Base-by-base conservation (phyloP, 1,140 invertebrate genomes). In the Hylaeus volcanicus region DNA sequence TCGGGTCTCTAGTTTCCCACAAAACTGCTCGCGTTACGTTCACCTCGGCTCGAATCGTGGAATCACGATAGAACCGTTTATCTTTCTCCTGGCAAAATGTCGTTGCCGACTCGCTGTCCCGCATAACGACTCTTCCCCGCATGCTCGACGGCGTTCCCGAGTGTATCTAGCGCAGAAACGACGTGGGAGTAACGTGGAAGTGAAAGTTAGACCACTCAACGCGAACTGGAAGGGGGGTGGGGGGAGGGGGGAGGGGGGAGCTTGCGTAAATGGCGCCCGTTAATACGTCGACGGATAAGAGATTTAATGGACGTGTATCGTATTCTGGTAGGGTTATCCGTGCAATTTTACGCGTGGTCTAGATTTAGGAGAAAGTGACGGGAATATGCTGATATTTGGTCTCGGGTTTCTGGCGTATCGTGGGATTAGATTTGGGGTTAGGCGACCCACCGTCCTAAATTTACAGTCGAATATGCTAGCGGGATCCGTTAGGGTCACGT, bases 181-280 rank as follows among this genome's bases (percentile, higher is more conserved):
- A 86, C 85, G 86, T 87, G 86, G 86, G 85, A 85, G 85, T 87
- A 86, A 79, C 69, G 81, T 84, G 76, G 81, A 86, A 87, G 86
- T 87, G 86, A 87, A 87, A 87, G 86, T 87, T 84, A 74, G 71
- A 72, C n/a, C 72, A 45, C 51, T 51, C 51, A 11, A 51, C 51
- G 51, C 9, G 51, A 51, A 51, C 51, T 2, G 51, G 9, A 43
- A 3, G 1, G 15, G 45, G n/a, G n/a, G n/a, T n/a, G n/a, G n/a
- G n/a, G 26, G n/a, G 9, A n/a, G 12, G 26, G n/a, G 5, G 37
- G 12, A 37, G 43, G 8, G 9, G 45, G 26, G 63, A 12, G 61
- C n/a, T 75, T 5, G 72, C 45, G 45, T 45, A 76, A 81, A 81
- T 70, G 79, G 74, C 79, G 48, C 63, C 65, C 26, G 74, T 53